These are phyloP conservation scores for Gerosis bhagava DNA, from an alignment of 2,888 invertebrate genomes.

Conservation along the genomic window DNA sequence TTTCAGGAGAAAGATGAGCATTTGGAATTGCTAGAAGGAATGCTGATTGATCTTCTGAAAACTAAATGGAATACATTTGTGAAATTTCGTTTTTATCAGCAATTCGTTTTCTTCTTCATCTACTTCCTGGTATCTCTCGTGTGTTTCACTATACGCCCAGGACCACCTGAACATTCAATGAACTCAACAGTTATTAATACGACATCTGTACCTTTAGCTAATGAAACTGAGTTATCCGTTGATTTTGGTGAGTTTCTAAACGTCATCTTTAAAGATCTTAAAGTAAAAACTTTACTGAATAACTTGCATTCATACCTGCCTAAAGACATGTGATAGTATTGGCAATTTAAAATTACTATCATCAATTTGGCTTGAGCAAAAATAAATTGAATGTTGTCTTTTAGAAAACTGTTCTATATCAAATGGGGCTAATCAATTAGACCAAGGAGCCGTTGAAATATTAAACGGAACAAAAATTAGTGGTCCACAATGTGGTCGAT, in stretches of 20 bases:
- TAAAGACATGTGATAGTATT: too few relatives aligned
- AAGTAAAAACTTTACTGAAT: too few relatives aligned
- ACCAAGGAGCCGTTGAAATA: conserved; percentile 61
- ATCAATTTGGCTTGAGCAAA: too few relatives aligned
- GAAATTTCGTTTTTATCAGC: conserved; percentile 95
- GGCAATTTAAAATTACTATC: too few relatives aligned
- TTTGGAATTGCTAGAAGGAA: conserved; percentile 96
- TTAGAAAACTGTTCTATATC: conserved; percentile 64
- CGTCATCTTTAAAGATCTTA: too few relatives aligned
- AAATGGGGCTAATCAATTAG: conserved; percentile 42
- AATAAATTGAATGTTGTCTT: too few relatives aligned
- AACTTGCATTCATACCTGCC: too few relatives aligned
- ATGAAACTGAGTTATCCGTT: conserved; percentile 57
- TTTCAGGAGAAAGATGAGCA: conserved; percentile 96
- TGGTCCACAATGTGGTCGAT: conserved; percentile 56
- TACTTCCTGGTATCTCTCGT: conserved; percentile 95
- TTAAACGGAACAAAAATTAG: conserved; percentile 56
- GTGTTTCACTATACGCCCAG: conserved; percentile 95
- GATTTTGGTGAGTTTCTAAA: conserved; percentile 55
- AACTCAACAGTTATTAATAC: conserved; percentile 61
- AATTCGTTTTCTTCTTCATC: conserved; percentile 94
- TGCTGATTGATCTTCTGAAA: conserved; percentile 95
- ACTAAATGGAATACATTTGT: conserved; percentile 99
- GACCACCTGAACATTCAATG: conserved; percentile 84
- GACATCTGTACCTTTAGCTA: conserved; percentile 48